Conservation (phyloP, 2,888 invertebrate genomes). For the Leptothorax acervorum region DNA sequence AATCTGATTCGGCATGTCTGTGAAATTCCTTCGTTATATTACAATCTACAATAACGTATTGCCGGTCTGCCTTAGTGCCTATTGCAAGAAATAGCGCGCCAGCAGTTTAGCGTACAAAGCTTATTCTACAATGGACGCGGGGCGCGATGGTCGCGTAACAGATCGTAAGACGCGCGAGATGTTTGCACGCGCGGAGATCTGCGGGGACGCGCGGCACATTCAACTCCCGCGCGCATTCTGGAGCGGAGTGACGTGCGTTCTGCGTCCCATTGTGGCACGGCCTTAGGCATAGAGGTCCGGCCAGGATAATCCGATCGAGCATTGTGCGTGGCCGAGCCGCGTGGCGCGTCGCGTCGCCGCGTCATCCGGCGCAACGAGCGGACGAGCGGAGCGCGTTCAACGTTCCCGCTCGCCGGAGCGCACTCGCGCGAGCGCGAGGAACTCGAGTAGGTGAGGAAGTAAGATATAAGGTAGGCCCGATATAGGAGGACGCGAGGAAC, state of each 20-base stretch:
- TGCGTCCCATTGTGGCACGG: conserved; percentile 23
- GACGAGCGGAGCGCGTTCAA: conserved; percentile 33
- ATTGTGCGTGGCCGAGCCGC: conserved; percentile 51
- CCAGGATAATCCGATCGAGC: conserved; percentile 47
- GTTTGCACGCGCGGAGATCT: not conserved
- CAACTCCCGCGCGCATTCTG: conserved; percentile 33
- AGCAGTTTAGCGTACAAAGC: conserved; percentile 13
- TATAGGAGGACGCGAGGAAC: conserved; percentile 41
- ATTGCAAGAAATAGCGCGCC: not conserved
- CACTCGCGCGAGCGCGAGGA: conserved; percentile 37
- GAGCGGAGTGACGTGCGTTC: conserved; percentile 36
- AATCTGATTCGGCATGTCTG: not conserved
- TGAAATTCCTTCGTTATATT: conserved; percentile 36
- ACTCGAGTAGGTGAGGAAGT: conserved; percentile 66
- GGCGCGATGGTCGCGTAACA: conserved; percentile 13
- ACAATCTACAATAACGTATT: conserved; percentile 28
- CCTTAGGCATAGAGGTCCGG: conserved; percentile 19
- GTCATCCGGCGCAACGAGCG: conserved; percentile 64
- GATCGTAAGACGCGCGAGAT: conserved; percentile 1
- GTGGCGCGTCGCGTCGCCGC: conserved; percentile 60
- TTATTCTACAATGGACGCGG: conserved; percentile 7
- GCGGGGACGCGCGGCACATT: not conserved
- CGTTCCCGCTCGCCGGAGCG: conserved; percentile 14
- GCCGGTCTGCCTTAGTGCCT: not conserved
- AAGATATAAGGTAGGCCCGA: conserved; percentile 61